Percentiles rank a stretch among this genome's conserved stretches.
phyloP scores from a whole-genome alignment of 2,888 invertebrate genomes.

The Chorisops tibialis region DNA sequence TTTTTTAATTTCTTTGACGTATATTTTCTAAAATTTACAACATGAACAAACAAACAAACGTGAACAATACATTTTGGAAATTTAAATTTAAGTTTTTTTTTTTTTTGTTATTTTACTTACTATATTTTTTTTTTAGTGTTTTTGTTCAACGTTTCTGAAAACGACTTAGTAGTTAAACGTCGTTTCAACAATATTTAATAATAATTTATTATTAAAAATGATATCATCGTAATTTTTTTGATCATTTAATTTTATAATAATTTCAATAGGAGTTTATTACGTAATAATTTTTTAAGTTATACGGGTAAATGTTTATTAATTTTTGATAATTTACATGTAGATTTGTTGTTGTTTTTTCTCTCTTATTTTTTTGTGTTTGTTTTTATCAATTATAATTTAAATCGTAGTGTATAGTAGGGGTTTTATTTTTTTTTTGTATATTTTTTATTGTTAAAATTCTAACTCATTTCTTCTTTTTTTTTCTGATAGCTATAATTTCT shows the following conservation, averaged over 20 bases:
- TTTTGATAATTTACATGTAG: not conserved
- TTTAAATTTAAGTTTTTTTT: no score
- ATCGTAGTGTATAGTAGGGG: not conserved
- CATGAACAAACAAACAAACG: no score
- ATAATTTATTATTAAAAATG: not conserved
- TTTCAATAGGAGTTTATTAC: not conserved
- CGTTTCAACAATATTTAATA: not conserved
- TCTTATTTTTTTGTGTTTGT: not conserved
- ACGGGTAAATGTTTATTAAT: not conserved
- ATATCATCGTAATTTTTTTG: not conserved
- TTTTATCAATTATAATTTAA: not conserved
- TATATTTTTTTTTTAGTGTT: not conserved
- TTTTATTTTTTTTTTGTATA: constrained; percentile 10
- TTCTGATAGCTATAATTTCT: not conserved
- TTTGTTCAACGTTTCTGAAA: not conserved
- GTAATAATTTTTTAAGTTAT: not conserved
- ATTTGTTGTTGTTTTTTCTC: not conserved
- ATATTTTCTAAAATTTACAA: no score
- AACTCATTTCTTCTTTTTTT: constrained; percentile 1
- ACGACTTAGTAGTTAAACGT: no score
- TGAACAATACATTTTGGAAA: no score
- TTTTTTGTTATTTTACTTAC: no score
- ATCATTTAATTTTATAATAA: not conserved
- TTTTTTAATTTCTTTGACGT: not conserved
- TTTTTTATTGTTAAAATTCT: not conserved